Evolutionary conservation across 1,140 invertebrate species (phyloP), one percentile per base, ranked within the genome.

Genomic region (Mylabris phalerata): DNA sequence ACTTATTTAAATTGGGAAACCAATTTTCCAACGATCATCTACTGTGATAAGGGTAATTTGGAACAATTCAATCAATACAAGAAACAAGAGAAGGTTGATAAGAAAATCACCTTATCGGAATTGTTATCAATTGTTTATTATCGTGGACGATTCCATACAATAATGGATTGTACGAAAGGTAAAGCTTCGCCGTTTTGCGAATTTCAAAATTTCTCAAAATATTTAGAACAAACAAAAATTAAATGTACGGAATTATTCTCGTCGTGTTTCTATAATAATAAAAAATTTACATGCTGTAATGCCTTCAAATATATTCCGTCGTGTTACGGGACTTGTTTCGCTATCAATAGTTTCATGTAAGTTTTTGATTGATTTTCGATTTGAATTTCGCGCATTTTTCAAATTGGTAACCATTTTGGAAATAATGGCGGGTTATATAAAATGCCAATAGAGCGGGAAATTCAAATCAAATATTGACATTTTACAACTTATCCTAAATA

Each of bases 1-100:
- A 48, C 47, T 40, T 56, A 56, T 38, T 25, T 48, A 3, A 10
- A 56, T 26, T 56, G 54, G 54, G 11, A 56, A 48, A 56, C 54
- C 13, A 48, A 48, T 39, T 56, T 56, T 24, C 54, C 54, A 10
- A 40, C 54, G 5, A 56, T 56, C 40, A 38, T 56, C n/a, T 13
- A 48, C 41, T 56, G 54, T 40, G 54, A 56, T 47, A 46, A 45
- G 24, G 9, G 19, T 3, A 56, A 48, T 46, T 9, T n/a, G 0
- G 43, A 11, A 26, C 25, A 44, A 25, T 13, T 45, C 42, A 45
- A 46, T 6, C 39, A 9, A 39, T 54, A 32, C 51, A 42, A 4
- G 24, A 19, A 19, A 19, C 19, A 19, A 19, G 19, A 19, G 19
- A 19, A 19, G 1, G 19, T 19, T 19, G 19, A 19, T 19, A 19